Conservation (phyloP, 2,888 invertebrate genomes). For the Amblyjoppa fuscipennis region DNA sequence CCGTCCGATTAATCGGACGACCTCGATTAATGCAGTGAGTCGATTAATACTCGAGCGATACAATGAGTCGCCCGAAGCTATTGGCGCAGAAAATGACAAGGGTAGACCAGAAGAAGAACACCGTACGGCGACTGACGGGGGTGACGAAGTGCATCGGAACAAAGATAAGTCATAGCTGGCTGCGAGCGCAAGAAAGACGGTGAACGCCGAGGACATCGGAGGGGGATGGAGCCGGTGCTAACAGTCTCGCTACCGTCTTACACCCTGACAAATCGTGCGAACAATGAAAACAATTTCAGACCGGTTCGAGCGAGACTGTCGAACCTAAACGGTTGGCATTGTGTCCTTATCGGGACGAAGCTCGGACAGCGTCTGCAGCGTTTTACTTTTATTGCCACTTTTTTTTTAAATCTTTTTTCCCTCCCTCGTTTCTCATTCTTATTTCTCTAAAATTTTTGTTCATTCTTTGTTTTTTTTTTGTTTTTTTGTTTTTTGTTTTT, state of each 20-base stretch:
- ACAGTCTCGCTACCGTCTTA: conserved; percentile 83
- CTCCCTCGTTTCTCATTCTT: conserved; percentile 36
- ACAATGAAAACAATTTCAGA: conserved; percentile 84
- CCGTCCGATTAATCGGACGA: conserved; percentile 40
- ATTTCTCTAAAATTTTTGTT: conserved; percentile 19
- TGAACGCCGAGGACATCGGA: conserved; percentile 65
- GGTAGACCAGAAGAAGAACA: neutral
- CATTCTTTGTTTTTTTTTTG: conserved; percentile 51
- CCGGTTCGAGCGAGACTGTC: conserved; percentile 73
- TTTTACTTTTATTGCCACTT: conserved; percentile 35
- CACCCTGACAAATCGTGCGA: conserved; percentile 83
- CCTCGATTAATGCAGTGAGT: no score
- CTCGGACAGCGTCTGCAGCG: conserved; percentile 15
- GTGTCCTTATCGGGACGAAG: conserved; percentile 64
- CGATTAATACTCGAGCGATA: neutral
- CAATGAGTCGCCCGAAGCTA: conserved; percentile 19
- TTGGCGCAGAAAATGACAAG: conserved; percentile 1
- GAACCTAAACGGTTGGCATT: conserved; percentile 81
- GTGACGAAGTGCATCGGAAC: conserved; percentile 10
- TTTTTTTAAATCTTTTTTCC: conserved; percentile 42
- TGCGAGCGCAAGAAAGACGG: conserved; percentile 24
- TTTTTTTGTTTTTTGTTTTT: conserved; percentile 57
- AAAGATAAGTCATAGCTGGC: neutral
- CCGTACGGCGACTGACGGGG: neutral
- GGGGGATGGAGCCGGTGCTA: conserved; percentile 67